Conservation (phyloP, 2,888 invertebrate species). For the Poecilus cupreus region DNA sequence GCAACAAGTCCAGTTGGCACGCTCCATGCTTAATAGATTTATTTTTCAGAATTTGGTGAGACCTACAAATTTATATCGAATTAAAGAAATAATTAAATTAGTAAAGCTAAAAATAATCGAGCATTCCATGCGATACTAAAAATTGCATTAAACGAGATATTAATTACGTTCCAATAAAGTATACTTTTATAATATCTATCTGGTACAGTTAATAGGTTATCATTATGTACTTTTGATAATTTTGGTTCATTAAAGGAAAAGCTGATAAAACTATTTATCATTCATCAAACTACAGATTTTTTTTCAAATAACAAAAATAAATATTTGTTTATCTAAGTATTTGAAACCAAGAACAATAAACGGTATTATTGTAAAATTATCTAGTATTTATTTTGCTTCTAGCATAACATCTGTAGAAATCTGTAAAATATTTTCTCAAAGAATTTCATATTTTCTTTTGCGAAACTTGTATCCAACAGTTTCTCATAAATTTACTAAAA, state of each 20-base stretch:
- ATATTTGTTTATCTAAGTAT: too few species aligned
- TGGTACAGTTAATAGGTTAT: neutral
- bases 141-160: neutral
- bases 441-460: neutral
- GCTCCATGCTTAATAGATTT: neutral
- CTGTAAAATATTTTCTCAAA: neutral
- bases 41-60: too few species aligned
- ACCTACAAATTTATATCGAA: too few species aligned
- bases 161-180: neutral
- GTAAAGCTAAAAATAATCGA: neutral
- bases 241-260: neutral
- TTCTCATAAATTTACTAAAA: neutral
- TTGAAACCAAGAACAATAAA: too few species aligned
- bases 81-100: too few species aligned
- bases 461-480: neutral
- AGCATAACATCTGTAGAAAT: neutral
- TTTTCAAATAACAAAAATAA: too few species aligned
- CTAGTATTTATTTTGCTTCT: neutral
- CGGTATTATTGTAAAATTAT: neutral
- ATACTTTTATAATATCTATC: neutral
- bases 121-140: too few species aligned
- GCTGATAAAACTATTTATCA: too few species aligned
- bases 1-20: neutral
- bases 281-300: too few species aligned
- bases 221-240: constrained; percentile 4